phyloP scores from a whole-genome alignment of 1,140 invertebrate genomes.

The Cydia strobilella region DNA sequence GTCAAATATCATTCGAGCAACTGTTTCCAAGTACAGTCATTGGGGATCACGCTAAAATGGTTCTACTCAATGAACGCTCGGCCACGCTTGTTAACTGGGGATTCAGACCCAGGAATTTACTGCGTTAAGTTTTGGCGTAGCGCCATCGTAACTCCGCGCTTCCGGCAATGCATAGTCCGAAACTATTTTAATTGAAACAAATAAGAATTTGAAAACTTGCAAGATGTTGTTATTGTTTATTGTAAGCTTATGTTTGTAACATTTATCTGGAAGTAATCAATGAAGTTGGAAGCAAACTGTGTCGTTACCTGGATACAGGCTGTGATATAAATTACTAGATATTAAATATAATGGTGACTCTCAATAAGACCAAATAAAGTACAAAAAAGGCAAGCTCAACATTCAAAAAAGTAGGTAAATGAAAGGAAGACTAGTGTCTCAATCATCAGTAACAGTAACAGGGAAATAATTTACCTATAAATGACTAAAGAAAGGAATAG shows the following conservation, averaged over 20 bases:
- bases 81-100: background rate
- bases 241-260: constrained; percentile 5
- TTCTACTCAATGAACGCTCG: background rate
- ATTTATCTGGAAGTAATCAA: background rate
- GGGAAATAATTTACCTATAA: too few relatives aligned
- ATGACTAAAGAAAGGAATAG: background rate
- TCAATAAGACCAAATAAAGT: too few relatives aligned
- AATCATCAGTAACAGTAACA: background rate
- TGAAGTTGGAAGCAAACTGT: too few relatives aligned
- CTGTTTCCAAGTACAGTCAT: background rate
- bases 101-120: constrained; percentile 6
- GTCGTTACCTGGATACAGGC: too few relatives aligned
- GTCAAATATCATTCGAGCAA: too few relatives aligned
- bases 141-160: constrained; percentile 17
- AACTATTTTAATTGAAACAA: constrained; percentile 26
- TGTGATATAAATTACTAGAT: too few relatives aligned
- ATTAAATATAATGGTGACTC: too few relatives aligned
- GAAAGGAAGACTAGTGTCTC: too few relatives aligned
- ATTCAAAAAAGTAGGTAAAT: too few relatives aligned
- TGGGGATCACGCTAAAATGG: background rate
- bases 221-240: background rate
- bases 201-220: constrained; percentile 10
- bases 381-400: too few relatives aligned
- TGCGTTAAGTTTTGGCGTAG: constrained; percentile 26
- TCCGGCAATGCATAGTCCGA: constrained; percentile 6